phyloP scores from a whole-genome alignment of 2,113 vertebrate species.

The Ageneiosus marmoratus region DNA sequence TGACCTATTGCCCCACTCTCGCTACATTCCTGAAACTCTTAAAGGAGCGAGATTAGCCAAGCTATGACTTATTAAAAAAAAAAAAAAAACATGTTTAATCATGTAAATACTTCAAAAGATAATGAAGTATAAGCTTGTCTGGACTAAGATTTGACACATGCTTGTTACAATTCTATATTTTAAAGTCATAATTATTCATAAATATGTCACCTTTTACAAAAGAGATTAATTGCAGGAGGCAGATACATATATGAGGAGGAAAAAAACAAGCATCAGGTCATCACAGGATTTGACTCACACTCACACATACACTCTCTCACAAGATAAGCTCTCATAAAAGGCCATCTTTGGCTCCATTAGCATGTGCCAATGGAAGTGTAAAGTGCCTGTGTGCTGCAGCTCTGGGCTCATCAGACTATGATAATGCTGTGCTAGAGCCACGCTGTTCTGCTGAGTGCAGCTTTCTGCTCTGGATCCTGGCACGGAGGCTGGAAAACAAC shows the following conservation, averaged over 20 bases:
- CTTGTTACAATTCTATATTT: background rate
- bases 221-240: constrained; percentile 7
- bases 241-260: constrained; percentile 10
- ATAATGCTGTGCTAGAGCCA: constrained; percentile 23
- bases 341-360: constrained; percentile 38
- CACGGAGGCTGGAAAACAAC: constrained; percentile 32
- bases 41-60: background rate
- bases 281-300: constrained; percentile 16
- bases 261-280: constrained; percentile 4
- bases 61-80: background rate
- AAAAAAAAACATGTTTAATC: background rate
- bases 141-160: constrained; percentile 12
- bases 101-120: constrained; percentile 1
- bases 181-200: constrained; percentile 34
- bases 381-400: constrained; percentile 28
- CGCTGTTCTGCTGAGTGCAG: constrained; percentile 35
- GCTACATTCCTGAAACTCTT: background rate
- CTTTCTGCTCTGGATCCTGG: constrained; percentile 32
- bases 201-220: constrained; percentile 26
- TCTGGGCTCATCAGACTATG: constrained; percentile 33
- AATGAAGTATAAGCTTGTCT: constrained; percentile 10
- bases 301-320: background rate
- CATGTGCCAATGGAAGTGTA: constrained; percentile 32
- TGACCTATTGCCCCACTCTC: background rate
- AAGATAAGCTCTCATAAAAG: constrained; percentile 35